Percentiles rank a stretch among this genome's conserved stretches.
Evolutionary conservation across 2,113 vertebrate species (phyloP).

Genomic region (Tympanuchus pallidicinctus): DNA sequence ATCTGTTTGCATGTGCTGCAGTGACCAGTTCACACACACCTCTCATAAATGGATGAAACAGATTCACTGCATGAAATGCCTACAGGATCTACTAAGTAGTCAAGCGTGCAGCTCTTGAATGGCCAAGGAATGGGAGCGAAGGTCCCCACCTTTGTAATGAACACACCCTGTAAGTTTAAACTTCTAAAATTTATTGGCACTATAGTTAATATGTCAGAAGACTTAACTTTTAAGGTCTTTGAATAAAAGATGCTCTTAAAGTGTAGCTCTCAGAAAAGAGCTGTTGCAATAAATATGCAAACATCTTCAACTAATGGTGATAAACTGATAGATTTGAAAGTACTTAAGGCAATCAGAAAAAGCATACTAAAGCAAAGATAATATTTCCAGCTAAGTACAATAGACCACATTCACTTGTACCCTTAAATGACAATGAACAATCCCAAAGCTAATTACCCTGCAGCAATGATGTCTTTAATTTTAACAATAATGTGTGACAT

Average conservation of each 20-base stretch:
- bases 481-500: slow-evolving; percentile 66
- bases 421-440: slow-evolving; percentile 43
- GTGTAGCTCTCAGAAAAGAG: background rate
- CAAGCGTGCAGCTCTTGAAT: background rate
- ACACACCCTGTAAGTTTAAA: background rate
- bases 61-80: fast-evolving
- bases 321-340: background rate
- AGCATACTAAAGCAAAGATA: background rate
- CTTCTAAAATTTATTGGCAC: background rate
- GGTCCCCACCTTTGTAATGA: background rate
- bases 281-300: background rate
- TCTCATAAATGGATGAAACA: background rate
- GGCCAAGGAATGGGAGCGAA: background rate
- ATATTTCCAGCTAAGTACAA: slow-evolving; percentile 23
- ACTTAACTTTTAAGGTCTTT: background rate
- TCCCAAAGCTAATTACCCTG: slow-evolving; percentile 38
- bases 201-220: background rate
- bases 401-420: background rate
- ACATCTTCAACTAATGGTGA: background rate
- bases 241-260: background rate
- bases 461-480: slow-evolving; percentile 52
- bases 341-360: slow-evolving; percentile 17
- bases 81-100: background rate
- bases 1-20: background rate
- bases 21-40: background rate